Evolutionary conservation across 2,888 invertebrate genomes (phyloP).

Genomic region (Cylindroiulus punctatus): DNA sequence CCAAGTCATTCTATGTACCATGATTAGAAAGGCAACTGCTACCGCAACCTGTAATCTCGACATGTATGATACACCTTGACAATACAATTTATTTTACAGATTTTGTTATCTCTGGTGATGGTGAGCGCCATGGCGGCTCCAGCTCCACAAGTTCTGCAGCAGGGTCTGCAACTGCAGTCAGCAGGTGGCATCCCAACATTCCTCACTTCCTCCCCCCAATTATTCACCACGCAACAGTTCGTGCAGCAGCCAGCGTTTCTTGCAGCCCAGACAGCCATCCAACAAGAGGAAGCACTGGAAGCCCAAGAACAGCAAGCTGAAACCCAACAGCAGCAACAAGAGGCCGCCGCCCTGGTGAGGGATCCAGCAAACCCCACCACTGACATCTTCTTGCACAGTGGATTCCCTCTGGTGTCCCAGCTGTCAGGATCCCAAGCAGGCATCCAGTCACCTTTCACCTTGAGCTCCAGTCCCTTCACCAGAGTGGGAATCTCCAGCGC

Average conservation of each 20-base stretch:
- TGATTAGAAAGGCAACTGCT: too few relatives aligned
- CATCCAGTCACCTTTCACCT: slow-evolving; percentile 49
- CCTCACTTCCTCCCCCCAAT: slow-evolving; percentile 24
- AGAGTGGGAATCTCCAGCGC: slow-evolving; percentile 29
- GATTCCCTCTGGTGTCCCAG: slow-evolving; percentile 52
- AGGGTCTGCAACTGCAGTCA: slow-evolving; percentile 27
- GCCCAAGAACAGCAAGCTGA: slow-evolving; percentile 20
- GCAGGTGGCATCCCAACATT: slow-evolving; percentile 37
- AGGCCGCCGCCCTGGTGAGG: slow-evolving; percentile 33
- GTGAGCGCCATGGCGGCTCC: slow-evolving; percentile 52
- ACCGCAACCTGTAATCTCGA: too few relatives aligned
- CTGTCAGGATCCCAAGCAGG: slow-evolving; percentile 40
- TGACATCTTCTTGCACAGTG: slow-evolving; percentile 54
- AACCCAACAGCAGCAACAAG: neutral
- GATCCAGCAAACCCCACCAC: slow-evolving; percentile 52
- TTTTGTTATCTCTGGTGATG: slow-evolving; percentile 40
- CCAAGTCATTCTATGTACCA: neutral
- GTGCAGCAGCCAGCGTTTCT: slow-evolving; percentile 37
- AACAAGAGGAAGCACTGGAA: slow-evolving; percentile 39
- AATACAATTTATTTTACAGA: slow-evolving; percentile 38
- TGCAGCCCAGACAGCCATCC: neutral
- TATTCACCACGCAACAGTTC: slow-evolving; percentile 47
- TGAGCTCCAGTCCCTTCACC: slow-evolving; percentile 4
- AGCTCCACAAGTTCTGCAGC: neutral
- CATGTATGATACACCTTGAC: neutral